phyloP scores from a whole-genome alignment of 2,113 vertebrate genomes.

The Ginglymostoma cirratum region DNA sequence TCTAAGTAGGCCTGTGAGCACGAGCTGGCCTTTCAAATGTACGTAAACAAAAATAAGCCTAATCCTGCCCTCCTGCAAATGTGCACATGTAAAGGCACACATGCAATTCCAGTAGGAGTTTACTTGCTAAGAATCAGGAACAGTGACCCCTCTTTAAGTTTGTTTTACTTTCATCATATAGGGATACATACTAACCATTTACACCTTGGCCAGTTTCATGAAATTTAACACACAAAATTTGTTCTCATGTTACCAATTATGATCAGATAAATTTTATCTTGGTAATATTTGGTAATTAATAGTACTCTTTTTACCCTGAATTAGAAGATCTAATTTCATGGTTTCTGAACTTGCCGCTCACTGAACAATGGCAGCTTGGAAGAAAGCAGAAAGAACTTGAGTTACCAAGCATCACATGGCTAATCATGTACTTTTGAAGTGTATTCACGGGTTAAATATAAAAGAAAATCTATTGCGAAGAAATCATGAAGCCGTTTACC shows the following conservation, averaged over 20 bases:
- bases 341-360: neutral
- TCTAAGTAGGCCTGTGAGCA: neutral
- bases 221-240: neutral
- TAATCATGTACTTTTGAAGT: neutral
- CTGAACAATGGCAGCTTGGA: neutral
- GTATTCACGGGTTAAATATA: neutral
- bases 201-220: neutral
- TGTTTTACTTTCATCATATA: neutral
- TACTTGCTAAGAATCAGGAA: neutral
- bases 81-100: neutral
- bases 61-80: neutral
- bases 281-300: neutral
- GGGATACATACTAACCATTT: neutral
- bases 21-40: neutral
- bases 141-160: neutral
- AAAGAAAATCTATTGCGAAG: neutral
- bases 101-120: neutral
- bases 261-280: neutral
- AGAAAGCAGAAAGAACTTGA: neutral
- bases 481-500: neutral
- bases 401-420: neutral
- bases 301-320: neutral
- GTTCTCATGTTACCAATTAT: neutral
- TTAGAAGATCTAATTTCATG: neutral
- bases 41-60: too few species aligned